Base-by-base conservation (phyloP, 2,888 invertebrate species). In the Cecidostiba fungosa region DNA sequence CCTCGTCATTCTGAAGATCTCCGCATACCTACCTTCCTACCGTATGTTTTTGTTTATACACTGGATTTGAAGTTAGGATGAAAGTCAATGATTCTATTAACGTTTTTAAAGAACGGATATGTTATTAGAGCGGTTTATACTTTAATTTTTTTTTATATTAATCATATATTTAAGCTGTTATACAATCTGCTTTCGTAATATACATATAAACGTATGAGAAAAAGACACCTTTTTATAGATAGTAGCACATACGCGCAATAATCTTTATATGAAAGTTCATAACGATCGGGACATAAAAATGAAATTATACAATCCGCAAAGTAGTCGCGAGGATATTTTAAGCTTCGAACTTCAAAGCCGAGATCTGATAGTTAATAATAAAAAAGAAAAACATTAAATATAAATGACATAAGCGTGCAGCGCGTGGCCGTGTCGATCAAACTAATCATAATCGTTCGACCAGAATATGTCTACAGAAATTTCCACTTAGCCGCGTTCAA, bases 401-500 rank as follows among this genome's bases (percentile, higher is more conserved):
- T 69, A 29, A 29, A 69, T 50, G 43, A 78, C 47, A 26, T 47
- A 29, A 29, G 32, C 0, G 74, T 43, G 39, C 32, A n/a, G 32
- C 32, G 73, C 66, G 50, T 47, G 23, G 32, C 8, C 8, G 14
- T n/a, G 26, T 66, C 12, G 70, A 83, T 76, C 50, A 23, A 54
- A 77, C 43, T 39, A 72, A 77, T 77, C 70, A 77, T 72, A 83
- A 77, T 73, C 54, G 54, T 83, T 43, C 19, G 16, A 39, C 23
- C 29, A 70, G 36, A 70, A 62, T 32, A 16, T 36, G 19, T 32
- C 32, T 79, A 73, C 83, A 78, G 26, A 78, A 66, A 78, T 84
- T 79, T 66, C 70, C 73, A 78, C 62, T 73, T 84, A 79, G 2
- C 47, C 26, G 0, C 3, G 2, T 39, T 6, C 36, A 39, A n/a